These are phyloP conservation scores for Hestina assimilis DNA, from an alignment of 1,140 invertebrate species.

Conservation along the genomic window DNA sequence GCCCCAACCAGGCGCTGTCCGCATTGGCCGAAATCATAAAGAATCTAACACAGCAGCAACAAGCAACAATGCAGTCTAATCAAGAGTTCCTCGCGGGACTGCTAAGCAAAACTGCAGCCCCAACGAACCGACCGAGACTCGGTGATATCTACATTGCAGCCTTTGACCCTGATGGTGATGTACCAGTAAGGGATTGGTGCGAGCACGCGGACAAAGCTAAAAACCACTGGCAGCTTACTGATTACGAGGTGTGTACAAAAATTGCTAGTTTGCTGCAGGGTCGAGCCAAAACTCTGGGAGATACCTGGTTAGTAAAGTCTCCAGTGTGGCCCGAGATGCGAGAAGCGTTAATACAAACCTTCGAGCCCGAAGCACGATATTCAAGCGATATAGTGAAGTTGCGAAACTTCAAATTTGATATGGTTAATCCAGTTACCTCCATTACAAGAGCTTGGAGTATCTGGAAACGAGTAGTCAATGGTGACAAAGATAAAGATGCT, in stretches of 20 bases:
- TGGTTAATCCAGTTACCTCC: conserved; percentile 7
- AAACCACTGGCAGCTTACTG: conserved; percentile 8
- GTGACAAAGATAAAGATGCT: conserved; percentile 16
- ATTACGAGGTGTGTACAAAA: conserved; percentile 18
- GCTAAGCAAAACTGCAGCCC: neutral
- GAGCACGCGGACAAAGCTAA: conserved; percentile 17
- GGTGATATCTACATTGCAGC: conserved; percentile 17
- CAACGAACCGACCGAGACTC: conserved; percentile 2
- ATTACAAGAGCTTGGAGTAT: conserved; percentile 18
- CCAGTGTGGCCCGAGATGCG: conserved; percentile 11
- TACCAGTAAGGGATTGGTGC: conserved; percentile 18
- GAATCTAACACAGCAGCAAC: conserved; percentile 13
- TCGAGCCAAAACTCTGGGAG: conserved; percentile 15
- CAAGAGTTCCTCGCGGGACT: conserved; percentile 13
- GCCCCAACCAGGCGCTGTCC: neutral
- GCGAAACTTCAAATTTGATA: conserved; percentile 16
- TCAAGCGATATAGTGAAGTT: conserved; percentile 13
- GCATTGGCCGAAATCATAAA: conserved; percentile 18
- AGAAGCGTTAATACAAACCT: conserved; percentile 14
- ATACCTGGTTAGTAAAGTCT: conserved; percentile 17
- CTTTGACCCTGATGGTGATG: conserved; percentile 13
- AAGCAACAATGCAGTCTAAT: conserved; percentile 15
- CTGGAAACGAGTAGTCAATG: conserved; percentile 7
- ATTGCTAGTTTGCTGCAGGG: conserved; percentile 13
- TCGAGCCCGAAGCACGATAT: conserved; percentile 15